These are phyloP conservation scores for Prionailurus bengalensis DNA, from an alignment of 2,113 vertebrate species.

Conservation along the genomic window DNA sequence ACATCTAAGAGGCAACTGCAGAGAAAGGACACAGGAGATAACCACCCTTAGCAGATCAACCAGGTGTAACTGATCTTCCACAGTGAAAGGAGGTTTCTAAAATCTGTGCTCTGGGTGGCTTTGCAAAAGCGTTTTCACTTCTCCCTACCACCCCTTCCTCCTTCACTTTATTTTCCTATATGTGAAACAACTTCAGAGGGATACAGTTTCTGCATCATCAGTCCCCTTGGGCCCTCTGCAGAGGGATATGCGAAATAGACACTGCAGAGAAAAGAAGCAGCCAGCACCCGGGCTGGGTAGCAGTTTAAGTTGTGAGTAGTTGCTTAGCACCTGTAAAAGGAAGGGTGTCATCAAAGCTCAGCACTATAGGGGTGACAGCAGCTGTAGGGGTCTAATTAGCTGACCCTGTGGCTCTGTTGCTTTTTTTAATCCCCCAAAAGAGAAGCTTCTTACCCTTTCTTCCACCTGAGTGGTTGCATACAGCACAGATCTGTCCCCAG, in stretches of 20 bases:
- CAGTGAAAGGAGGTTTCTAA: neutral
- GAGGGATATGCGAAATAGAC: neutral
- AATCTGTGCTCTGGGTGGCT: neutral
- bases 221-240: constrained; percentile 63
- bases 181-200: neutral
- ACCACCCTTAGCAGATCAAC: neutral
- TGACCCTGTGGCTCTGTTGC: neutral
- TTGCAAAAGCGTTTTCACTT: constrained; percentile 2
- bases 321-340: constrained; percentile 13
- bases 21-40: neutral
- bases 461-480: neutral
- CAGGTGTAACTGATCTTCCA: neutral
- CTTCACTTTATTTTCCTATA: constrained; percentile 53
- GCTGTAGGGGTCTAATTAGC: neutral
- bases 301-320: neutral
- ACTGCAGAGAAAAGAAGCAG: neutral
- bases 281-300: fast-evolving
- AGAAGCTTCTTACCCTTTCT: neutral
- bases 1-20: neutral
- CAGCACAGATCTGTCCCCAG: neutral
- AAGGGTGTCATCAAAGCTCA: neutral
- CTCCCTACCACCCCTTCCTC: neutral
- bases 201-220: constrained; percentile 15
- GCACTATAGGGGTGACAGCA: too few species aligned
- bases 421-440: neutral